A percentile compares a stretch with the other conserved stretches of the same genome.
Conservation (phyloP, 2,797 vertebrate species). For the Potorous gilbertii region DNA sequence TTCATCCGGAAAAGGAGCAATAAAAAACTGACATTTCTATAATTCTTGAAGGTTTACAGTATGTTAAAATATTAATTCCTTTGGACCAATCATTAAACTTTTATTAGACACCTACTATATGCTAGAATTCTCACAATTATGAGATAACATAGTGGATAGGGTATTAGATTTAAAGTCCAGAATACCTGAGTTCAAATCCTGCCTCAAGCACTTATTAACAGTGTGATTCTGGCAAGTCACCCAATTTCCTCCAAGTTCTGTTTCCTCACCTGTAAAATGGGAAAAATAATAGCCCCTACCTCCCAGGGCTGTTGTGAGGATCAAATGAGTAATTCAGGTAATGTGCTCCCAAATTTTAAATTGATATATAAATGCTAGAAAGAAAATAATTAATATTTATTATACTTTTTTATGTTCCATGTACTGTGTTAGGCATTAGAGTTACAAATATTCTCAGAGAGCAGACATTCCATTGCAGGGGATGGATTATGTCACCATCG, state of each 20-base stretch:
- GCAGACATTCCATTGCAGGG: background rate
- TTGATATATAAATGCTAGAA: background rate
- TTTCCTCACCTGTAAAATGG: background rate
- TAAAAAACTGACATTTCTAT: background rate
- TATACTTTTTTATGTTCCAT: too few relatives aligned
- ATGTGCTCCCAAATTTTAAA: background rate
- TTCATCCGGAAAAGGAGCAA: background rate
- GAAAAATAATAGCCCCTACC: background rate
- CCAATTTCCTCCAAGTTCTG: background rate
- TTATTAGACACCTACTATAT: background rate
- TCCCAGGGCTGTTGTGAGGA: background rate
- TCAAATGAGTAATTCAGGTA: background rate
- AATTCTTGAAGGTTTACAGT: background rate
- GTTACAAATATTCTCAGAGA: background rate
- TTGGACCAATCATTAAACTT: background rate
- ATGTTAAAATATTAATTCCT: background rate
- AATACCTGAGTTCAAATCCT: background rate
- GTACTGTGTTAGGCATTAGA: background rate
- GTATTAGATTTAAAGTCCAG: background rate
- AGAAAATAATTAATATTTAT: background rate
- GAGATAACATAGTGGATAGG: background rate
- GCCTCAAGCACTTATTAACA: background rate
- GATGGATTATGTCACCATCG: fast-evolving
- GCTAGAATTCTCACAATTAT: background rate
- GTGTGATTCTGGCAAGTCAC: background rate